Base-by-base conservation (phyloP, 2,888 invertebrate genomes). In the Monoplex corrugatus region DNA sequence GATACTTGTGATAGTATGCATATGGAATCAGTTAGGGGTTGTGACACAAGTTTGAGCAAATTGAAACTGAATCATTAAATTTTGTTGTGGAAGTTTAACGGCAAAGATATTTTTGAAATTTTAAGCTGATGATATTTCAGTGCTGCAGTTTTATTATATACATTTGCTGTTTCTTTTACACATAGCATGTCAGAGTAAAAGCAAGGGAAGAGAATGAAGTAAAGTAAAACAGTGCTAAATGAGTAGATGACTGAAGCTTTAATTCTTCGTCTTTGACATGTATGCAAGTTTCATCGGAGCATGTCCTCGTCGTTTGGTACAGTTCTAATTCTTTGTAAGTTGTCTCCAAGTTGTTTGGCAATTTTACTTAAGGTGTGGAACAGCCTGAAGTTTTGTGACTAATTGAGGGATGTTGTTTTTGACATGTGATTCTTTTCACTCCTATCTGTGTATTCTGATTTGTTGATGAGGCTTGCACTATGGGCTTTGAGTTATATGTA, bases 401-500 rank as follows among this genome's bases (percentile, higher is more conserved):
- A n/a, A 40, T n/a, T 32, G 86, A 57, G 86, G 68, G 86, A 8
- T 78, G 23, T 63, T 43, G 84, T 84, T 68, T 23, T 23, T 84
- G 50, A 57, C 19, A 19, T 80, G 28, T 32, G 38, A 84, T 84
- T 82, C 38, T 50, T 84, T 38, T 32, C 84, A 83, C 13, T 50
- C 35, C 68, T 19, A 10, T 43, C 40, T 5, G 23, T 43, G 0
- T 57, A 23, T 43, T 83, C 40, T 50, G 44, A 68, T 19, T 23
- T 80, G 43, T 80, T 68, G 35, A 50, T 87, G 43, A 63, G 5
- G 78, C 88, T 63, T 83, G 88, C 88, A 88, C 88, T 32, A 40
- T 68, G 82, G 88, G 88, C 88, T 87, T 88, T 82, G 68, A 83
- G 83, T 68, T 50, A 16, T 50, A 16, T 40, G 88, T 88, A 88